Percentiles rank a stretch among this genome's conserved stretches.
Conservation (phyloP, 2,797 vertebrate genomes). For the Scleropages formosus region DNA sequence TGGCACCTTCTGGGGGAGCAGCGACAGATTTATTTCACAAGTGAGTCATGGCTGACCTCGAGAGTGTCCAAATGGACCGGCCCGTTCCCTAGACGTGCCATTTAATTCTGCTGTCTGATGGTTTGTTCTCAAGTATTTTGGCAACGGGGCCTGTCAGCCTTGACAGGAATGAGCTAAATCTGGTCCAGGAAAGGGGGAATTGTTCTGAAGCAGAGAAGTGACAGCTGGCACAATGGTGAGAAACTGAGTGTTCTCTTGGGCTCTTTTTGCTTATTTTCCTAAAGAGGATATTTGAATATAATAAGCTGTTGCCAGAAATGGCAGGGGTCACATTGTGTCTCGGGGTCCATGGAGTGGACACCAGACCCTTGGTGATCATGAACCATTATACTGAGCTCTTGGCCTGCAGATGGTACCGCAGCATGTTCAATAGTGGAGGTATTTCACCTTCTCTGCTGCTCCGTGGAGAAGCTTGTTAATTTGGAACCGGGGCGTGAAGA, state of each 20-base stretch:
- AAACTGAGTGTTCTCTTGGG: not conserved
- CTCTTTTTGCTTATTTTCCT: not conserved
- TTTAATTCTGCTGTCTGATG: not conserved
- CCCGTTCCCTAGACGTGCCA: not conserved
- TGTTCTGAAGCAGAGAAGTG: not conserved
- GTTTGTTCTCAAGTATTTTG: not conserved
- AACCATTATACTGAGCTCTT: not conserved
- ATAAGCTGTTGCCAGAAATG: not conserved
- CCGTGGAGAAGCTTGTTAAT: too few species aligned
- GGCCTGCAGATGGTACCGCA: not conserved
- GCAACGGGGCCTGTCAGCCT: not conserved
- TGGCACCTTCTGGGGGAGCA: not conserved
- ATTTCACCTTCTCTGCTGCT: not conserved
- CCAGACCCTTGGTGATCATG: too few species aligned
- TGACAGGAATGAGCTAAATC: not conserved
- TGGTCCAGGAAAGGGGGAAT: not conserved
- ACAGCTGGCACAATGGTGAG: conserved; percentile 2
- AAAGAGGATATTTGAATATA: not conserved
- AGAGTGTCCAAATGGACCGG: not conserved
- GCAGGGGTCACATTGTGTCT: not conserved
- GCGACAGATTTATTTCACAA: conserved; percentile 9
- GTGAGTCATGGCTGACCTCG: conserved; percentile 2
- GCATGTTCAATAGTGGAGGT: not conserved
- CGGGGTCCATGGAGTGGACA: not conserved
- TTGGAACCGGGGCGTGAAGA: not conserved